Evolutionary conservation across 2,797 vertebrate genomes (phyloP).

Genomic region (Cheirogaleus major): DNA sequence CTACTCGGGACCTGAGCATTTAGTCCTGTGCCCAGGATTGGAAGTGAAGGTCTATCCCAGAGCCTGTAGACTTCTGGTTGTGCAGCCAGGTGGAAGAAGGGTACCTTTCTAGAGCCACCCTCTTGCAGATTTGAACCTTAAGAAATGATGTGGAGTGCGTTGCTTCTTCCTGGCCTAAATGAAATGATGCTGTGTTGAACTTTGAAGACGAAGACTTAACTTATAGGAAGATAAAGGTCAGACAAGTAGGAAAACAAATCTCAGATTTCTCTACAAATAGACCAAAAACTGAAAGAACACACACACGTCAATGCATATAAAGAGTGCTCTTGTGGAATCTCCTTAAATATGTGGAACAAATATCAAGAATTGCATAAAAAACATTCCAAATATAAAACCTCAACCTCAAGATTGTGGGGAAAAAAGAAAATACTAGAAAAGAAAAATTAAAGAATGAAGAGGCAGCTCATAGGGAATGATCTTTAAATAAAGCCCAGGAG

Average conservation of each 20-base stretch:
- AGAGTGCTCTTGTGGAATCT: constrained; percentile 84
- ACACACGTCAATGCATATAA: constrained; percentile 44
- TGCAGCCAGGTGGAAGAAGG: not conserved
- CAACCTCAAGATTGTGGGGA: constrained; percentile 71
- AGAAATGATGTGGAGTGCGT: constrained; percentile 88
- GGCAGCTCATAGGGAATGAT: constrained; percentile 80
- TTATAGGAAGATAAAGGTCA: not conserved
- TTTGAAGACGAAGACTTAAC: constrained; percentile 77
- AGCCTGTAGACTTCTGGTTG: not conserved
- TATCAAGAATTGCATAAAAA: constrained; percentile 90
- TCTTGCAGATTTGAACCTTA: not conserved
- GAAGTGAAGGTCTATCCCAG: not conserved
- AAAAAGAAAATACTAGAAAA: constrained; percentile 87
- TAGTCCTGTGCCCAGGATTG: not conserved
- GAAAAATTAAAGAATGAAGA: constrained; percentile 72
- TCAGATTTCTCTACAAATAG: not conserved
- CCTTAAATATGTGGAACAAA: constrained; percentile 89
- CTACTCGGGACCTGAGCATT: not conserved
- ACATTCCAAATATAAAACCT: constrained; percentile 85
- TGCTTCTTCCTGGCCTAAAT: constrained; percentile 87
- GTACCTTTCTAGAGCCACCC: not conserved
- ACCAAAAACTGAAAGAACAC: not conserved
- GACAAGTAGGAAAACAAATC: not conserved
- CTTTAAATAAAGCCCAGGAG: constrained; percentile 86
- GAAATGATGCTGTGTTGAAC: constrained; percentile 87